These are phyloP conservation scores for Gallinago paraguaiae DNA, from an alignment of 2,113 vertebrate genomes.

Conservation along the genomic window DNA sequence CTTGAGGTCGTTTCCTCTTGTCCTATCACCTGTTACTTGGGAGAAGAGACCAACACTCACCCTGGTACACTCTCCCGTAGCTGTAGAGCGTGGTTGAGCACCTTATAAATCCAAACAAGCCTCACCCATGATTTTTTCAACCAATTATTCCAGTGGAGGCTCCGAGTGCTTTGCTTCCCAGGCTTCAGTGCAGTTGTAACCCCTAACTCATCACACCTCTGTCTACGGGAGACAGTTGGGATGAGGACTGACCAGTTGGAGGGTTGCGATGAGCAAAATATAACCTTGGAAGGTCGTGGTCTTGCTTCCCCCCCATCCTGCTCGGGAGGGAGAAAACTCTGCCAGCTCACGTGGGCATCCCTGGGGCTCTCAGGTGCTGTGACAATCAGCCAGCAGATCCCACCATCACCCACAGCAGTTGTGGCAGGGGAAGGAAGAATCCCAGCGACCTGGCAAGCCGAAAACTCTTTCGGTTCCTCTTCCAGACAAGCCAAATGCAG, in stretches of 20 bases:
- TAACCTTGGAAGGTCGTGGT: not conserved
- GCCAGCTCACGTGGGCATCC: not conserved
- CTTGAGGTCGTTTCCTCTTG: not conserved
- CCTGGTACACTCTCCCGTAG: not conserved
- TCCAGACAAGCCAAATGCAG: not conserved
- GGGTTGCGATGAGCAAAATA: not conserved
- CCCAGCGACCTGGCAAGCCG: not conserved
- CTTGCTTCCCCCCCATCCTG: not conserved
- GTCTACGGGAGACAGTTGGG: fast-evolving
- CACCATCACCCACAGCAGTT: not conserved
- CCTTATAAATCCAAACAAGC: not conserved
- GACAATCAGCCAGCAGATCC: not conserved
- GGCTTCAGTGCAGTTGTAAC: fast-evolving
- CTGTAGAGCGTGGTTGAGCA: not conserved
- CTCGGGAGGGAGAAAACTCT: not conserved
- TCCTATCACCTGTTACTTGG: not conserved
- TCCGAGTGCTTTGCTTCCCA: not conserved
- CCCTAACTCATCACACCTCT: not conserved
- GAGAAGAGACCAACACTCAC: not conserved
- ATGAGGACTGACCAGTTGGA: not conserved
- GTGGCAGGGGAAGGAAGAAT: not conserved
- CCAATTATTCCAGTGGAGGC: not conserved
- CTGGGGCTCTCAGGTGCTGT: not conserved
- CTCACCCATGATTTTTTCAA: not conserved
- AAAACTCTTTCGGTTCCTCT: not conserved